Base-by-base conservation (phyloP, 2,888 invertebrate species). In the Eudemis profundana region DNA sequence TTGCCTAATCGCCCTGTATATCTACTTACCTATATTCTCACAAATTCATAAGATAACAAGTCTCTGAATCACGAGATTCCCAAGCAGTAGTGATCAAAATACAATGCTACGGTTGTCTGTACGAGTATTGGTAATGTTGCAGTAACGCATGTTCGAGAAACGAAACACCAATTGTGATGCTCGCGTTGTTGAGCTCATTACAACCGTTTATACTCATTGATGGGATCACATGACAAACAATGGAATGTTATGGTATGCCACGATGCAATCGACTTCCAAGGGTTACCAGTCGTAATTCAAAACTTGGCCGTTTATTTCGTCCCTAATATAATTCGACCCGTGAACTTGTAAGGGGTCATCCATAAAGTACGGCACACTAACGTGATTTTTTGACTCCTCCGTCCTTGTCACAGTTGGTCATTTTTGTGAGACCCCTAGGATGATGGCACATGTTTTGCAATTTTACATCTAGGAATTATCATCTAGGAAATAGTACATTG, bases 161-260 rank as follows among this genome's bases (percentile, higher is more conserved):
- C 75, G 70, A 67, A 71, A 68, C 67, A 70, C 78, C 76, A 77
- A 78, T 80, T 81, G 83, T 73, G 79, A 73, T 73, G 70, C 67
- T 57, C 60, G 75, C 76, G 83, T 87, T 71, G 81, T 89, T 90
- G 84, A 89, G 86, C 86, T 85, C 85, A 87, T 90, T 84, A 84
- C 76, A 68, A 67, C 70, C 78, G 75, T 76, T 78, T 76, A 68
- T 74, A 68, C 68, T 65, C 69, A 74, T 74, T 68, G 69, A 56
- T 70, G 67, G 69, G 75, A 76, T 77, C 75, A 74, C 69, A 72
- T 76, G 76, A 66, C 67, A 60, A 46, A 65, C 50, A 67, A 65
- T 49, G 59, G 59, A 50, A 56, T 27, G 51, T 57, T 50, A 51
- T 61, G 56, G 17, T 10, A 8, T 10, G 33, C 12, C 15, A 15